Evolutionary conservation across 2,797 vertebrate genomes (phyloP), one percentile per base, ranked within the genome.

Genomic region (Benthosema pterotum): DNA sequence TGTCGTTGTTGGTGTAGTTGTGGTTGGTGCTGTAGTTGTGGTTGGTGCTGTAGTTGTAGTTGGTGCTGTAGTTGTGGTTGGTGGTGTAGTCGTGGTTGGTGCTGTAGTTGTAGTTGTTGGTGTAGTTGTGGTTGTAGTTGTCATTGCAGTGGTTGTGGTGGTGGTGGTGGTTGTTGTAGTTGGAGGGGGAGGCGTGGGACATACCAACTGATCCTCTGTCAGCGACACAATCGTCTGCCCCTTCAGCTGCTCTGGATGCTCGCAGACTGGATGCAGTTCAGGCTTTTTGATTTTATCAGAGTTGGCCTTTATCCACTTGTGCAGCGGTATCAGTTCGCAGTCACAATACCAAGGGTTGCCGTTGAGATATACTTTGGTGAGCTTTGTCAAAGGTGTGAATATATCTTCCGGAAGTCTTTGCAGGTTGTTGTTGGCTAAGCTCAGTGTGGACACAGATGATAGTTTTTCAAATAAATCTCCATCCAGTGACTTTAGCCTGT

Each of bases 291-390:
- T 69, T 45, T 84, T 93, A 0, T 11, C 14, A 2, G 43, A 5
- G 51, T 91, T 90, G 2, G 0, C 14, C 11, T 63, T 85, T 19
- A 94, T 76, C 92, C 93, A 93, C 1, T 1, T 8, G 51, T 89
- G 75, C 16, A 95, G 76, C 18, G 65, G 11, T 28, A 74, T 61
- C 42, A 95, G 80, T 17, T 83, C 86, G 47, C 94, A 96, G 80
- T 97, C 94, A 81, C 95, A 96, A 11, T 49, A 64, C 94, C 95
- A 96, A 0, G 91, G 89, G 57, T 96, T 97, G 19, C 73, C 61
- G 25, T 75, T 77, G 3, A 97, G 89, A 63, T 88, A 72, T 38
- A 95, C 47, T 1, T 79, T 89, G 11, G 0, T 82, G 12, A 95
- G 85, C 63, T 87, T 85, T 5, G 52, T 45, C 42, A 92, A 68